Base-by-base conservation (phyloP, 92 coral and sea anemone genomes). In the Nematostella vectensis region DNA sequence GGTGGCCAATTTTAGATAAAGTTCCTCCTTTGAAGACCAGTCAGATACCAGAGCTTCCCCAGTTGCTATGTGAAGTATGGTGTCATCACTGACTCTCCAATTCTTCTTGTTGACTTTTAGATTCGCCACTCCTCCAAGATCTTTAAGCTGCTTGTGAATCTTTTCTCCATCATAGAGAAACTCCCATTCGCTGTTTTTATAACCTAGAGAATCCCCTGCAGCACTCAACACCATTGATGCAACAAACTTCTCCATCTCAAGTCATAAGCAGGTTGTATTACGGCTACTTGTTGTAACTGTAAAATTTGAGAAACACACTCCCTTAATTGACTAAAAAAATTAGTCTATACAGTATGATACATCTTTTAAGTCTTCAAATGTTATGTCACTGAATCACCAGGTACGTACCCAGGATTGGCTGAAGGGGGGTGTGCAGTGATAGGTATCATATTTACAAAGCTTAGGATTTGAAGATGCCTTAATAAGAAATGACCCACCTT, bases 131-230 rank as follows among this genome's bases (percentile, higher is more conserved):
- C 96, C 96, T 24, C 96, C 96, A 60, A 84, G 63, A 39, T 62
- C 48, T 28, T 62, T 50, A 10, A 89, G 52, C 31, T 80, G 78
- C 3, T 69, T 23, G 24, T 89, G 94, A 69, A 89, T 89, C 4
- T 45, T 61, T 19, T 29, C 30, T 3, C 96, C 96, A 25, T 80
- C 70, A 30, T 58, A 69, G 39, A 83, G 69, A 55, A 89, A 89
- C 65, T 89, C 96, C 96, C 96, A 89, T 17, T 65, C 65, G 10
- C 95, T 94, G 42, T 85, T 77, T 22, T 80, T 85, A 60, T 71
- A 89, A 9, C 96, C 96, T 31, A 89, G 57, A 1, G 96, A 86
- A 73, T 89, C 96, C n/a, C 96, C 96, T 1, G 77, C 95, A 23
- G 86, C 96, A 74, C 96, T 89, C 11, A 89, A 61, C 28, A 85